Evolutionary conservation across 2,888 invertebrate species (phyloP), one percentile per base, ranked within the genome.

Genomic region (Amaurobius ferox): DNA sequence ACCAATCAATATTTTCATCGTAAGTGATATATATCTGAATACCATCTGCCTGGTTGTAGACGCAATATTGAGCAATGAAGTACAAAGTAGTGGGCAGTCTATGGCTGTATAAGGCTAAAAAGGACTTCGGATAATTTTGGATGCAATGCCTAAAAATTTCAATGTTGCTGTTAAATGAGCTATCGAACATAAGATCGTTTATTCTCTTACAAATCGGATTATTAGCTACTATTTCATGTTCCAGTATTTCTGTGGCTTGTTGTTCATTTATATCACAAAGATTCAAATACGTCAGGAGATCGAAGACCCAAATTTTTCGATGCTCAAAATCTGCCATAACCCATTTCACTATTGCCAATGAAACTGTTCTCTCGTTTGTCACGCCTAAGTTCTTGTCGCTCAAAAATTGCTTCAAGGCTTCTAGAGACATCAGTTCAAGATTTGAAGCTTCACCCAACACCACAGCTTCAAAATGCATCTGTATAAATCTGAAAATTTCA

Each of bases 1-100:
- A 70, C 1, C 70, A n/a, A 11, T 81, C 74, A 3, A 80, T 13
- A 28, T 80, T 26, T 23, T 64, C 44, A 29, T 81, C 81, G 16
- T 48, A 76, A 0, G 35, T 73, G 9, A 61, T 0, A 26, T 28
- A 72, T 13, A 68, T 5, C 26, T 73, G 19, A 2, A 73, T 29
- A 16, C 32, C 62, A 32, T 61, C 35, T 1, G 7, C 19, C 0
- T 1, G 7, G 29, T 44, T 13, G 6, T 39, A 13, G 0, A 16
- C 26, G n/a, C 9, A 13, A 48, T 44, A 26, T 9, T 40, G 40
- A 6, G 61, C 40, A 11, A 80, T 40, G 19, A 73, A 16, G 19
- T 66, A 19, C 2, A 66, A 1, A 7, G 7, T 16, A 0, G 30
- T 32, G 7, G 64, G 64, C 1, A 2, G 7, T 19, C 64, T 9